Conservation (phyloP, 92 coral and sea anemone species). For the Parazoanthus atlanticus region DNA sequence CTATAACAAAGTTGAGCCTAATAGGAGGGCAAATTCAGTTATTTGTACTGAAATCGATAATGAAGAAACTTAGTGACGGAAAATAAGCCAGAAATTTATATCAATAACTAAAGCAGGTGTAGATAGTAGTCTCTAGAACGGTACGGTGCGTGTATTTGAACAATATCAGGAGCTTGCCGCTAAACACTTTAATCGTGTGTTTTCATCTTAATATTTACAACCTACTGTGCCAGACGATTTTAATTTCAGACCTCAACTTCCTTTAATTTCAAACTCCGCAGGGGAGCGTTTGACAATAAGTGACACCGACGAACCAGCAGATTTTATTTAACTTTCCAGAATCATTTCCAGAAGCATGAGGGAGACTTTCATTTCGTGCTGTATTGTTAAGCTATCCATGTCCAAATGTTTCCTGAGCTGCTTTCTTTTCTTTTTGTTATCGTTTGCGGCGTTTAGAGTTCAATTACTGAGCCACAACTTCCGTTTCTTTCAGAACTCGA, state of each 20-base stretch:
- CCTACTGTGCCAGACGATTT: slow-evolving; percentile 50
- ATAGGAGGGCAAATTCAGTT: no score
- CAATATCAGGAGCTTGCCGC: slow-evolving; percentile 41
- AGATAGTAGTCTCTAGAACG: background rate
- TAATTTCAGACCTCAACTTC: slow-evolving; percentile 47
- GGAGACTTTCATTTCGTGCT: background rate
- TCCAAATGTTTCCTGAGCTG: background rate
- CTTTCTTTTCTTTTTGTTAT: background rate
- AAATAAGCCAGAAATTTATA: background rate
- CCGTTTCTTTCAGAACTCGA: slow-evolving; percentile 12
- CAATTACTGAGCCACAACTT: slow-evolving; percentile 12
- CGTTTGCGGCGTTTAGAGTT: background rate
- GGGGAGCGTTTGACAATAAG: slow-evolving; percentile 35
- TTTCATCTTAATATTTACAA: slow-evolving; percentile 41
- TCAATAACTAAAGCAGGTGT: slow-evolving; percentile 37
- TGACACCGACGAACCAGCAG: slow-evolving; percentile 27
- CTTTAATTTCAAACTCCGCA: slow-evolving; percentile 48
- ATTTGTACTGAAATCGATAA: no score
- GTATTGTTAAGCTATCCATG: background rate
- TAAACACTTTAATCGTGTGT: slow-evolving; percentile 44
- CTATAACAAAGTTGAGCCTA: no score
- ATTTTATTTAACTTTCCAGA: slow-evolving; percentile 26
- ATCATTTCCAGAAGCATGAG: background rate
- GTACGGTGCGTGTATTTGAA: slow-evolving; percentile 9
- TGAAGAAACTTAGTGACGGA: background rate